These are phyloP conservation scores for Sciurus carolinensis DNA, from an alignment of 2,797 vertebrate genomes.

Conservation along the genomic window DNA sequence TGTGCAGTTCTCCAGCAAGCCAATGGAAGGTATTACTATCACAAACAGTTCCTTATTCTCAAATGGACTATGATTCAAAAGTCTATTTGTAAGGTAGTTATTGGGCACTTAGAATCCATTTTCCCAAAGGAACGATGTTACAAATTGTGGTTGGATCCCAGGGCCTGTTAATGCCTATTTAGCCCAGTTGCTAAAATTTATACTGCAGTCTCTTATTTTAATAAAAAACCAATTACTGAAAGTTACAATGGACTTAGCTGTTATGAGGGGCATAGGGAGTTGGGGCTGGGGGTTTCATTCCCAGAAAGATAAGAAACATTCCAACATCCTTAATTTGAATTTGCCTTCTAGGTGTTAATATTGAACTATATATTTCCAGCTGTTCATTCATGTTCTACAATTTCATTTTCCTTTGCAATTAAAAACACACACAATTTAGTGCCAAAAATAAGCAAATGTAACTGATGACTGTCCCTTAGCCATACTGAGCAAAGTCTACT, in stretches of 20 bases:
- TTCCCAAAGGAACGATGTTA: constrained; percentile 78
- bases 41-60: constrained; percentile 82
- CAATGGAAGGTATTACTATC: constrained; percentile 67
- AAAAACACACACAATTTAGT: neutral
- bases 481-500: neutral
- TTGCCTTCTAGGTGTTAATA: constrained; percentile 56
- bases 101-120: constrained; percentile 81
- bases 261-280: constrained; percentile 46
- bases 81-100: constrained; percentile 83
- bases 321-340: constrained; percentile 46
- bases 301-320: constrained; percentile 61
- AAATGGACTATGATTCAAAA: constrained; percentile 80
- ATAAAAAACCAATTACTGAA: constrained; percentile 82
- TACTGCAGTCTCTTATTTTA: constrained; percentile 78
- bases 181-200: constrained; percentile 79
- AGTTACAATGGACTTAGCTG: constrained; percentile 69
- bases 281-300: constrained; percentile 28
- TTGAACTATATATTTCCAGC: constrained; percentile 43
- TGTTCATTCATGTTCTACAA: neutral
- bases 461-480: no score
- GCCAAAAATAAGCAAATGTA: neutral
- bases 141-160: constrained; percentile 78
- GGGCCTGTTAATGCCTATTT: constrained; percentile 79
- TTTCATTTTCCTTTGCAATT: constrained; percentile 54
- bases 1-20: constrained; percentile 71